Evolutionary conservation across 2,797 vertebrate genomes (phyloP).

Genomic region (Gadopsis marmoratus): DNA sequence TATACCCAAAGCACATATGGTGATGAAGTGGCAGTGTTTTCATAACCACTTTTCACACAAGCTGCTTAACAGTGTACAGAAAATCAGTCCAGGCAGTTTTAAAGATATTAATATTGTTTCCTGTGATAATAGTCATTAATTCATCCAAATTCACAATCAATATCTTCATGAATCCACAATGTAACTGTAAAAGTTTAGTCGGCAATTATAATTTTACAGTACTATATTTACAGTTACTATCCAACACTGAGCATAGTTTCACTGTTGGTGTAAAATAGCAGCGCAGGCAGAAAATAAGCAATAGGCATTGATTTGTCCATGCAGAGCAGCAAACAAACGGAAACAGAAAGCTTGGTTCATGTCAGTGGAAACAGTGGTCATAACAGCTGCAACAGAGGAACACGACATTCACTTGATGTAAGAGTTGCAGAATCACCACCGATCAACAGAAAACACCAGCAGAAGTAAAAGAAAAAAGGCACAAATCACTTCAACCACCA

Average conservation of each 20-base stretch:
- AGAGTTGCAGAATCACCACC: constrained; percentile 8
- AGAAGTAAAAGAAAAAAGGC: constrained; percentile 4
- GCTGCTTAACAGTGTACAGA: neutral
- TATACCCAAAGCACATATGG: constrained; percentile 8
- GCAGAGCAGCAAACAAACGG: constrained; percentile 41
- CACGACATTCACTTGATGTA: neutral
- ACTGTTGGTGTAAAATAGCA: constrained; percentile 44
- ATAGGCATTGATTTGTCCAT: constrained; percentile 24
- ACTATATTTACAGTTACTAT: constrained; percentile 26
- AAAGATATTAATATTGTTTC: neutral
- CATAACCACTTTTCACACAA: constrained; percentile 31
- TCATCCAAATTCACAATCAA: constrained; percentile 2
- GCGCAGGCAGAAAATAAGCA: constrained; percentile 38
- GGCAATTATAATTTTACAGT: constrained; percentile 20
- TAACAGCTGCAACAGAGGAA: constrained; percentile 11
- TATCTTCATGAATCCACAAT: constrained; percentile 16
- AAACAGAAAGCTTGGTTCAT: constrained; percentile 7
- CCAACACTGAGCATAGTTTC: constrained; percentile 26
- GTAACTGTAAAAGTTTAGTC: constrained; percentile 21
- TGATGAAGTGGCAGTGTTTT: constrained; percentile 44
- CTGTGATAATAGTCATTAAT: neutral
- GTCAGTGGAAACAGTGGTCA: neutral
- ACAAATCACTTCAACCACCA: constrained; percentile 10
- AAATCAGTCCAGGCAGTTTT: constrained; percentile 17
- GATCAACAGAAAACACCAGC: too few species aligned